phyloP scores from a whole-genome alignment of 2,113 vertebrate species.

The Scartelaos histophorus region DNA sequence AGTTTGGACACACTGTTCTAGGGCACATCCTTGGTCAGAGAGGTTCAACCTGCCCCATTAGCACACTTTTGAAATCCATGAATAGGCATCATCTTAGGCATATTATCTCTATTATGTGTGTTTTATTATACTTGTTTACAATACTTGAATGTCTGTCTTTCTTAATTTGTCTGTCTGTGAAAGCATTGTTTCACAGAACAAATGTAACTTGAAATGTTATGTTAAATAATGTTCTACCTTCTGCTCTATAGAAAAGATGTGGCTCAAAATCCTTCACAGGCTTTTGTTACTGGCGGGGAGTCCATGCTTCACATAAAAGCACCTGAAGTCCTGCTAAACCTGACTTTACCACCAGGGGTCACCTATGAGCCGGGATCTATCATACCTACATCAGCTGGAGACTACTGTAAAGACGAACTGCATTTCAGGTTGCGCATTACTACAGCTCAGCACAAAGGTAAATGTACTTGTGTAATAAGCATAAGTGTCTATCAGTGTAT shows the following conservation, averaged over 20 bases:
- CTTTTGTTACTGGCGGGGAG: conserved; percentile 70
- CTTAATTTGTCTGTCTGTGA: background rate
- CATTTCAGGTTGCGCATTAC: conserved; percentile 81
- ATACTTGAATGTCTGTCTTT: background rate
- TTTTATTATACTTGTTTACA: background rate
- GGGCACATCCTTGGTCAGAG: too few relatives aligned
- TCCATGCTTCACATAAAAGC: conserved; percentile 69
- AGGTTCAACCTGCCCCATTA: too few relatives aligned
- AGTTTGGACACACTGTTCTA: too few relatives aligned
- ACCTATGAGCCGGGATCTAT: conserved; percentile 78
- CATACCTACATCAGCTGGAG: conserved; percentile 68
- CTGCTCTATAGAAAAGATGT: conserved; percentile 66
- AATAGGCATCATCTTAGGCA: background rate
- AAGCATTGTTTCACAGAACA: too few relatives aligned
- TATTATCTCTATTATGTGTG: background rate
- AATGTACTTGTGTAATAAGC: conserved; percentile 9
- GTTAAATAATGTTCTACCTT: conserved; percentile 1
- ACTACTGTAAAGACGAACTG: conserved; percentile 74
- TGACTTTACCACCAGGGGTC: conserved; percentile 81
- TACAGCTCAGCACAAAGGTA: conserved; percentile 47
- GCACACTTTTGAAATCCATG: too few relatives aligned
- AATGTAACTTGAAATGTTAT: background rate
- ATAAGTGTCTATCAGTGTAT: background rate
- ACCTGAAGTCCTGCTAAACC: conserved; percentile 47
- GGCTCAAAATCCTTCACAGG: conserved; percentile 53